Evolutionary conservation across 1,140 invertebrate species (phyloP), one percentile per base, ranked within the genome.

Genomic region (Cardiocondyla obscurior): DNA sequence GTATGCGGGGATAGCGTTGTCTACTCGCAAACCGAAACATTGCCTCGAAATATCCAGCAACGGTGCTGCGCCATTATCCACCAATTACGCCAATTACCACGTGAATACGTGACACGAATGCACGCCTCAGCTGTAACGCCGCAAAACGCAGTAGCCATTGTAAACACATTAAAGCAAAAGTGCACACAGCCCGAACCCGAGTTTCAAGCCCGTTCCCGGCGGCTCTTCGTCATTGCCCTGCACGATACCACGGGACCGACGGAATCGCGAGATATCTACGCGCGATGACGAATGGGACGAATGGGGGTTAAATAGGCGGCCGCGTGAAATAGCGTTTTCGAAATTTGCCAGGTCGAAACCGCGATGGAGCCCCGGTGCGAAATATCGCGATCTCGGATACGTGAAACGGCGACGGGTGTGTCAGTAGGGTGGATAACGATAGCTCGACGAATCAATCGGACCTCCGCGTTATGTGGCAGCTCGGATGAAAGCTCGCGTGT

Each of bases 151-250:
- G 25, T 79, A 69, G 53, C 62, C 62, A 79, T 79, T 69, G 74
- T 79, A 79, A 79, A 79, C 74, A 79, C 46, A 69, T 79, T 79
- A 79, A 79, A 79, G 62, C 49, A 79, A 79, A 79, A 79, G 46
- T 53, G 60, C 74, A 14, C 22, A 33, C 33, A n/a, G n/a, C 14
- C 44, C 33, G 62, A 69, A 53, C 36, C 46, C 60, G 57, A 39
- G n/a, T n/a, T n/a, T n/a, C n/a, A n/a, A n/a, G n/a, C n/a, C n/a
- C n/a, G n/a, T 77, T 33, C 70, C 30, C 12, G 19, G 5, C 33
- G 39, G 72, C 72, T 33, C 46, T 79, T 22, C 74, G 30, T 79
- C 74, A 79, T 69, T 46, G n/a, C 22, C 25, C 25, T 7, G 74
- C 22, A 22, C 74, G 74, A 53, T 67, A 53, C 22, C 73, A 42